Base-by-base conservation (phyloP, 2,113 vertebrate genomes). In the Protobothrops mucrosquamatus region DNA sequence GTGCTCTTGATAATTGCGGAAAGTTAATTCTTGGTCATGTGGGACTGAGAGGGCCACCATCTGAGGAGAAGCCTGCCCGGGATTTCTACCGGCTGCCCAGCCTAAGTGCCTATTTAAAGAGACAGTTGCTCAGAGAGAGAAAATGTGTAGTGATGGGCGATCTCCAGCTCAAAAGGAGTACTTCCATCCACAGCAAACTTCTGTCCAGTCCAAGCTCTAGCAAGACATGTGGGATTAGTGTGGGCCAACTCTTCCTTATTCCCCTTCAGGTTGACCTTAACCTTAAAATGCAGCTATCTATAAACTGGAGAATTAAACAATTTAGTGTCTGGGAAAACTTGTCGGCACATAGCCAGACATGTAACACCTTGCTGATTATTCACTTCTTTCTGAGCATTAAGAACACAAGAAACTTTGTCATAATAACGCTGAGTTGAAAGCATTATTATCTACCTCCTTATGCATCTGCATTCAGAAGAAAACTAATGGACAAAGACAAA, bases 11-110 rank as follows among this genome's bases (percentile, higher is more conserved):
- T 93, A 96, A 97, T 95, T 96, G 93, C 94, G 95, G 96, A 97
- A 96, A 96, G 97, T 96, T 97, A 97, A 97, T 97, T 97, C 96
- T 97, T 96, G 97, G 97, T 97, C 97, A 97, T 46, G 89, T 91
- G 90, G 94, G 95, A 94, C 94, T 57, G n/a, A 56, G 94, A 97
- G 91, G 94, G 89, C 88, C 93, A 95, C 91, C 91, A 94, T 92
- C 90, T 54, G 81, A 85, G 96, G 92, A 96, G 95, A 94, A 96
- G 94, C 88, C 95, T 92, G 93, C 56, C 91, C 94, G 94, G 92
- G 88, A 93, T 95, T 87, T 0, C 94, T 93, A 96, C 92, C 93
- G 91, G 91, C 94, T 92, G 92, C 90, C 69, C 59, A 94, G 87
- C 0, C 0, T 64, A 91, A 95, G 94, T 88, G 87, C 94, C 94